These are phyloP conservation scores for Philonicus albiceps DNA, from an alignment of 2,888 invertebrate species.

Conservation along the genomic window DNA sequence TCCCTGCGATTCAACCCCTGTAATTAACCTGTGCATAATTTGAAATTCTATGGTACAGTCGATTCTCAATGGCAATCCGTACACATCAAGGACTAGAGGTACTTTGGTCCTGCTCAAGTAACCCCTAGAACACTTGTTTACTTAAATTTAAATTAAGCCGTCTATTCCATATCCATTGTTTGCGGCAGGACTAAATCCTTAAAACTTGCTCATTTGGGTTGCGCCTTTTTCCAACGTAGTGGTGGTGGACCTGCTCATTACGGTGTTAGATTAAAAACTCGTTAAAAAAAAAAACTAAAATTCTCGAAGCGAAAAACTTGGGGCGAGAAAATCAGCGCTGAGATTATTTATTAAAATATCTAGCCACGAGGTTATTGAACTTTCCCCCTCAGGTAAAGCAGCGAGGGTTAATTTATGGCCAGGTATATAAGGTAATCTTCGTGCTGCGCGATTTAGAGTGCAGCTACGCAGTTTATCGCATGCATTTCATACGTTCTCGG, in stretches of 20 bases:
- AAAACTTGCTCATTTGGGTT: not conserved
- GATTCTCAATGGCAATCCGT: not conserved
- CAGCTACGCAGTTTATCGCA: not conserved
- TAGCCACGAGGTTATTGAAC: not conserved
- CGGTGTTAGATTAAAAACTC: not conserved
- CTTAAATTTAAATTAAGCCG: not conserved
- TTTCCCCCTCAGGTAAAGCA: not conserved
- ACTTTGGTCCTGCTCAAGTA: not conserved
- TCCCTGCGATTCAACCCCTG: not conserved
- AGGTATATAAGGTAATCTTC: not conserved
- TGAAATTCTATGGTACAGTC: not conserved
- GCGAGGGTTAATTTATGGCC: slow-evolving; percentile 11
- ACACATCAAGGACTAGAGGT: not conserved
- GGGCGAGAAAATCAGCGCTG: not conserved
- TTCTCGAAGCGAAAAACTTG: not conserved
- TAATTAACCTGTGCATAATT: not conserved
- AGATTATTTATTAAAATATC: not conserved
- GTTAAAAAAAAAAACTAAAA: not conserved
- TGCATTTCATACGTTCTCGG: not conserved
- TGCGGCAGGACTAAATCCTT: not conserved
- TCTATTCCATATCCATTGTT: not conserved
- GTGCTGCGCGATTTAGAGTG: not conserved
- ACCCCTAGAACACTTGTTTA: not conserved
- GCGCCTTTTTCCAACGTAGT: not conserved
- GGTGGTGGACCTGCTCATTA: not conserved